Base-by-base conservation (phyloP, 2,113 vertebrate genomes). In the Piliocolobus tephrosceles region DNA sequence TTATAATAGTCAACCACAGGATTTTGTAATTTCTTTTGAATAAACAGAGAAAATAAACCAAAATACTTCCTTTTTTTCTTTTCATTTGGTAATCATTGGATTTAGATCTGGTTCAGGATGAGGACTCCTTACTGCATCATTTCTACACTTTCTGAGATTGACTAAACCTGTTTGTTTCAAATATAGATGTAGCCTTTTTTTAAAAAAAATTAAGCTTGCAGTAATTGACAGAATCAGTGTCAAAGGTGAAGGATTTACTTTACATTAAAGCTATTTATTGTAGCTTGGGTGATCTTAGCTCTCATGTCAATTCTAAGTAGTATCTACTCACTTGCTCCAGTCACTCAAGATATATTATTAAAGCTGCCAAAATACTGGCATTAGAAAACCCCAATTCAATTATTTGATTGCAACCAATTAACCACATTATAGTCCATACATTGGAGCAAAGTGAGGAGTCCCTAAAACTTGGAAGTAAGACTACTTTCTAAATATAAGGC, bases 381-480 rank as follows among this genome's bases (percentile, higher is more conserved):
- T 47, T 43, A 88, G 52, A 94, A 94, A 88, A 32, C 18, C 12
- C 32, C 5, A 47, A 73, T 20, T 93, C 82, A 38, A 6, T 72
- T 90, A 88, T 80, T 91, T 7, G 12, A n/a, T 72, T 92, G 82
- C 32, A 57, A 58, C n/a, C 90, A 82, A 22, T 68, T 91, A 93
- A 25, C 32, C n/a, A 84, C 80, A 25, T 27, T 58, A 27, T 35
- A 52, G 75, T 72, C 4, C 22, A 1, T 57, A 73, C 7, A 23
- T 22, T 43, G 47, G 32, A 84, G 12, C 50, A 68, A 91, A 79
- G 20, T 40, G 32, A 35, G 30, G 47, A 47, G 2, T 4, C 18
- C 13, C 88, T 87, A 66, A 78, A 97, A 90, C 32, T 55, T 82
- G 38, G 27, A 92, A 90, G 55, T 75, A 83, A 91, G 90, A 35